Evolutionary conservation across 2,888 invertebrate genomes (phyloP).

Genomic region (Chaetoderma sp.): DNA sequence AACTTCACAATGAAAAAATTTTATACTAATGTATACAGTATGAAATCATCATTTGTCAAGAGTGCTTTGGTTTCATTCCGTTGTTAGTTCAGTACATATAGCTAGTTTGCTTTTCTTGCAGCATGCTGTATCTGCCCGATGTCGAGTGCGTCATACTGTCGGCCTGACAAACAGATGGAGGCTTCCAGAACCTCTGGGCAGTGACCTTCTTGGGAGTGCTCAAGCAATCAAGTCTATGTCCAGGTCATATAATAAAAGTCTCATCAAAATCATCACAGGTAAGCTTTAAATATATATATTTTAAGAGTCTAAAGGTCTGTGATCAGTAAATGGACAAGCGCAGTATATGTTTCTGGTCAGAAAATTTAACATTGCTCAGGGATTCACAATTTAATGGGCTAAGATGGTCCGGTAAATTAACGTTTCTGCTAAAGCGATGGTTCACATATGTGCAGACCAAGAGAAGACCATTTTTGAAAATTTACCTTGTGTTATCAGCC

Average conservation of each 20-base stretch:
- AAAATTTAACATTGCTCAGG: not conserved
- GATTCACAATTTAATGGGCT: too few relatives aligned
- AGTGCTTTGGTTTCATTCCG: too few relatives aligned
- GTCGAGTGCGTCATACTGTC: conserved; percentile 58
- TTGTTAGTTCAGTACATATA: too few relatives aligned
- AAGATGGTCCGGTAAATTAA: too few relatives aligned
- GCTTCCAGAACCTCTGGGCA: conserved; percentile 61
- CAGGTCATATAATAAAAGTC: conserved; percentile 51
- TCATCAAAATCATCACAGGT: conserved; percentile 60
- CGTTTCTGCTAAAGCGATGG: too few relatives aligned
- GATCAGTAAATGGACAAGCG: not conserved
- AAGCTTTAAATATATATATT: not conserved
- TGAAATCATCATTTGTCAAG: too few relatives aligned
- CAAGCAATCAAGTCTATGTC: conserved; percentile 62
- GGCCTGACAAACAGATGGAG: conserved; percentile 66
- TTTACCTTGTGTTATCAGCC: too few relatives aligned
- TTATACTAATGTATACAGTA: too few relatives aligned
- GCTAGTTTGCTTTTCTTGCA: too few relatives aligned
- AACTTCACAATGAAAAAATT: too few relatives aligned
- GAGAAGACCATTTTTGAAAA: too few relatives aligned
- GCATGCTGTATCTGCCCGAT: conserved; percentile 77
- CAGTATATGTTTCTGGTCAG: not conserved
- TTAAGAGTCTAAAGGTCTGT: not conserved
- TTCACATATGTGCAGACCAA: too few relatives aligned
- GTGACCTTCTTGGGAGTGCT: conserved; percentile 63